Evolutionary conservation across 2,113 vertebrate genomes (phyloP).

Genomic region (Leucoraja erinaceus): DNA sequence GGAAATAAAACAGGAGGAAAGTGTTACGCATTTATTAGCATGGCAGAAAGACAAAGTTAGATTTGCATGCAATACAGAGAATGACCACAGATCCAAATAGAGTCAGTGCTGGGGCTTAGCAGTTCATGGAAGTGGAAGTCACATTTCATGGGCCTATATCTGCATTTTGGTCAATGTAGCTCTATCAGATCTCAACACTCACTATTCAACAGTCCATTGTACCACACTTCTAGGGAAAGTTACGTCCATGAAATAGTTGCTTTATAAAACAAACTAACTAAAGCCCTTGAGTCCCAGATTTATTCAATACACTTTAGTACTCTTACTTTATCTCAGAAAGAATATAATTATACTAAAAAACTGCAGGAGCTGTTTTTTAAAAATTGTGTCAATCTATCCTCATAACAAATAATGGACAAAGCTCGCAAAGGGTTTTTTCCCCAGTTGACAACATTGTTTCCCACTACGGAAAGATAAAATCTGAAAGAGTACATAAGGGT

Average conservation of each 20-base stretch:
- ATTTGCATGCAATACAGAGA: constrained; percentile 28
- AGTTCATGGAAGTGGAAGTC: not conserved
- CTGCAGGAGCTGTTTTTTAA: not conserved
- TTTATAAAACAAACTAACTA: not conserved
- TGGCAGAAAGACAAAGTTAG: constrained; percentile 23
- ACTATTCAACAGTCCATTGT: constrained; percentile 3
- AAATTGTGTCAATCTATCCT: not conserved
- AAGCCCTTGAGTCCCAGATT: constrained; percentile 10
- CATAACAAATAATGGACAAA: not conserved
- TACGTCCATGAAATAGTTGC: not conserved
- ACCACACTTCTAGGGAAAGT: constrained; percentile 14
- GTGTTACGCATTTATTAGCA: constrained; percentile 6
- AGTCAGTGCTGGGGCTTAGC: not conserved
- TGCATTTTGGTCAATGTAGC: not conserved
- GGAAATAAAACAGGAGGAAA: not conserved
- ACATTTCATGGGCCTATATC: not conserved
- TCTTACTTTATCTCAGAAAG: not conserved
- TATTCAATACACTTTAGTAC: not conserved
- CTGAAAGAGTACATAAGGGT: not conserved
- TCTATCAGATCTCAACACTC: not conserved
- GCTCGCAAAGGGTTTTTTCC: not conserved
- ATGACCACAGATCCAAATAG: not conserved
- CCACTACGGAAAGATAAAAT: constrained; percentile 1
- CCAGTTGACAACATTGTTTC: not conserved
- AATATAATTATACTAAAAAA: not conserved